Percentiles rank a stretch among this genome's conserved stretches.
Conservation (phyloP, 2,797 vertebrate genomes). For the Etheostoma nigrum region DNA sequence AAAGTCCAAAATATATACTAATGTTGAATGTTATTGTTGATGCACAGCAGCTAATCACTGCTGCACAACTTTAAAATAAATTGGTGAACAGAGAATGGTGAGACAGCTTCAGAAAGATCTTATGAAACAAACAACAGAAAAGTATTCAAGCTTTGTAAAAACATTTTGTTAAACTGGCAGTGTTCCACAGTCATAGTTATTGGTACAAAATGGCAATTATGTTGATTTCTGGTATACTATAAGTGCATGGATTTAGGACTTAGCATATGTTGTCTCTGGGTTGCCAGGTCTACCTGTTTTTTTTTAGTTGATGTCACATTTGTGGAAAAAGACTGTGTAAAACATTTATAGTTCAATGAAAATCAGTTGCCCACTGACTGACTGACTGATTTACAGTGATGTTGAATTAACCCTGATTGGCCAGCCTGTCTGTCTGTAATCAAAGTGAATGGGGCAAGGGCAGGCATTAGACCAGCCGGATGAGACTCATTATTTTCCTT, state of each 20-base stretch:
- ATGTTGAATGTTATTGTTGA: neutral
- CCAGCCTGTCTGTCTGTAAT: conserved; percentile 60
- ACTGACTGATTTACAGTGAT: conserved; percentile 50
- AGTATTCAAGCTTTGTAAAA: neutral
- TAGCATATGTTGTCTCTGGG: neutral
- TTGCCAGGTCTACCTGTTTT: neutral
- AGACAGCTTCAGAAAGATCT: neutral
- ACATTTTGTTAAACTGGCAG: neutral
- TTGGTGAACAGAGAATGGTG: neutral
- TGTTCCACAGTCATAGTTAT: neutral
- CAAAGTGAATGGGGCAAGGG: conserved; percentile 57
- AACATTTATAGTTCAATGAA: conserved; percentile 33
- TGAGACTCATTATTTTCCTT: conserved; percentile 64
- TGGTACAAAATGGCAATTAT: neutral
- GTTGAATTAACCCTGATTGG: conserved; percentile 69
- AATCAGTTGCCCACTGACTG: conserved; percentile 27
- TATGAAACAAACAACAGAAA: neutral
- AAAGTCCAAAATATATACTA: neutral
- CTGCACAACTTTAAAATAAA: neutral
- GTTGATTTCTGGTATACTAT: neutral
- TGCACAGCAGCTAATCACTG: neutral
- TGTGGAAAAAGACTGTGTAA: conserved; percentile 5
- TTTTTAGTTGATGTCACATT: conserved; percentile 14
- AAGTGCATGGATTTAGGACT: neutral
- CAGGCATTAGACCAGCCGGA: conserved; percentile 33